Evolutionary conservation across 2,797 vertebrate genomes (phyloP), one percentile per base, ranked within the genome.

Genomic region (Limosa lapponica): DNA sequence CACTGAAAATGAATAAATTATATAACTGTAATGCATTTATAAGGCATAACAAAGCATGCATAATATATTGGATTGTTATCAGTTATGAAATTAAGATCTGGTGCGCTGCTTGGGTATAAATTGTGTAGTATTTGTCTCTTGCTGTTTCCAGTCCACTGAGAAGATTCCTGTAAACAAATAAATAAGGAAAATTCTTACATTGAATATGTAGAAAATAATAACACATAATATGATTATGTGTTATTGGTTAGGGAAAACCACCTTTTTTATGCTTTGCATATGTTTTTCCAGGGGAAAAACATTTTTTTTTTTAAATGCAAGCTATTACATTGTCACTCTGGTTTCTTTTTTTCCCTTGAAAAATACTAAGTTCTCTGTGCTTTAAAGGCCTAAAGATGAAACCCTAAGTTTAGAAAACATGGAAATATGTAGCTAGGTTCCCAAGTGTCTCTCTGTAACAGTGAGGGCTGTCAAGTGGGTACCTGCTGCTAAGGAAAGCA

Each of bases 41-140:
- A 89, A 94, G 87, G 43, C 89, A 88, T 81, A 94, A 95, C 84
- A 96, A 94, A 95, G 84, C 87, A 93, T 94, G 89, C 89, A 93
- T 96, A 96, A 92, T 86, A 57, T 87, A 93, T 65, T 46, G 79
- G 58, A 39, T 37, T 66, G 75, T 81, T 91, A 91, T 95, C 91
- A 88, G 72, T 90, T 95, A 74, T 25, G 61, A 92, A 96, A 83
- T 92, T 71, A 87, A 91, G 74, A 83, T 72, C 86, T 89, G 36
- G 46, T 82, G 30, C 27, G n/a, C 52, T 15, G 36, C 75, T 81
- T 81, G 41, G 37, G 25, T 61, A 71, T 51, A 82, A 89, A 91
- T 51, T 39, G 39, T 79, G 17, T 27, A 37, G 19, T 25, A 36
- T 88, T 90, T 84, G 22, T 36, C 22, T 77, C 37, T 61, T 59